phyloP scores from a whole-genome alignment of 1,140 invertebrate genomes.

The Wiebesia pumilae region DNA sequence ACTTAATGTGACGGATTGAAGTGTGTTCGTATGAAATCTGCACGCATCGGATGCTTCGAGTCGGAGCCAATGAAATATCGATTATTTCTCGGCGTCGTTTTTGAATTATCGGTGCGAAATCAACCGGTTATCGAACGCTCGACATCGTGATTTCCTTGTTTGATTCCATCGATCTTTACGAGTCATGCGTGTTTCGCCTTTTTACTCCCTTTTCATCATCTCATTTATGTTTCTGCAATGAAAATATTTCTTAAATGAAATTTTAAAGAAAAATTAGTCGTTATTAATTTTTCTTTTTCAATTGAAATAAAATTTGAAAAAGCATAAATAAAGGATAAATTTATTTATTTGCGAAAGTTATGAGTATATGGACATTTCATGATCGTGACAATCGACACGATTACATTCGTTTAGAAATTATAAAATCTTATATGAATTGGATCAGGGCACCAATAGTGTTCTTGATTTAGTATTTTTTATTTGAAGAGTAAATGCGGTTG shows the following conservation, averaged over 20 bases:
- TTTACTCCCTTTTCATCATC: neutral
- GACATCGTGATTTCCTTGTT: neutral
- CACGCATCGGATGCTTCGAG: neutral
- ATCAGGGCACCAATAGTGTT: no score
- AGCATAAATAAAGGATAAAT: no score
- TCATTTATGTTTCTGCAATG: neutral
- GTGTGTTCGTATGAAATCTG: neutral
- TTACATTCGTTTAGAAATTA: no score
- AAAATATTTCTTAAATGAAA: neutral
- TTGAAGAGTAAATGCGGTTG: neutral
- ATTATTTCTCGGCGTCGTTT: neutral
- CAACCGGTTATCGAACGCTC: neutral
- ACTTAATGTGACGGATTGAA: constrained; percentile 5
- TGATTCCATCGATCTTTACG: neutral
- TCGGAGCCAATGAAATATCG: constrained; percentile 4
- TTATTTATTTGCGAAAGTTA: no score
- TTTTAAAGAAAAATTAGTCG: no score
- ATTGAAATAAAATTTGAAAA: no score
- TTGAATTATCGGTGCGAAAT: constrained; percentile 24
- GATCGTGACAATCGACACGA: no score
- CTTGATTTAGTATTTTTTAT: neutral
- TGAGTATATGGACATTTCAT: no score
- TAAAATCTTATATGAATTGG: no score
- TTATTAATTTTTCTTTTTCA: no score
- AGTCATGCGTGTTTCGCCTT: neutral